phyloP scores from a whole-genome alignment of 2,888 invertebrate genomes.

The Phasia obesa region DNA sequence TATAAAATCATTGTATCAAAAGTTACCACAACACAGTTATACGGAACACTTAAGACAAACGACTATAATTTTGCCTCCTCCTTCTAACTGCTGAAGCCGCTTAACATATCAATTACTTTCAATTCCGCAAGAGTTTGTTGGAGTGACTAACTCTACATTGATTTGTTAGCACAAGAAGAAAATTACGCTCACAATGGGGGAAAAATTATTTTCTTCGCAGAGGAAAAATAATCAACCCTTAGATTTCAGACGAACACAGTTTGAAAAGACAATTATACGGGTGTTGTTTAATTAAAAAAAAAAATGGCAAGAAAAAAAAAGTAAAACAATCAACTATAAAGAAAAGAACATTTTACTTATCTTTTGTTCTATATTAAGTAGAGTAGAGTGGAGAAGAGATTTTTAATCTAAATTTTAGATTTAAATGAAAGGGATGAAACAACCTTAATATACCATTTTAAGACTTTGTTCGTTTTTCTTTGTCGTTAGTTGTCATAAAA shows the following conservation, averaged over 20 bases:
- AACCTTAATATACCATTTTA: slow-evolving; percentile 13
- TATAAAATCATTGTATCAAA: slow-evolving; percentile 56
- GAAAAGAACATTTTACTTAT: slow-evolving; percentile 34
- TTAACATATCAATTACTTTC: slow-evolving; percentile 53
- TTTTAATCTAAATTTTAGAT: slow-evolving; percentile 50
- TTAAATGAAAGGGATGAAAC: slow-evolving; percentile 15
- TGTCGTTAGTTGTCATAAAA: slow-evolving; percentile 18
- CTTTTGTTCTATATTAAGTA: slow-evolving; percentile 36
- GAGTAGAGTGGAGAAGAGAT: slow-evolving; percentile 28
- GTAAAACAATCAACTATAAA: slow-evolving; percentile 33
- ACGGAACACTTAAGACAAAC: slow-evolving; percentile 8
- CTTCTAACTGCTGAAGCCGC: neutral
- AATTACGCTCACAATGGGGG: slow-evolving; percentile 1
- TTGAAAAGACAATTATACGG: slow-evolving; percentile 61
- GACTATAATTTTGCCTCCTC: neutral
- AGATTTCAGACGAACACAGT: slow-evolving; percentile 5
- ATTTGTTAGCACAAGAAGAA: slow-evolving; percentile 23
- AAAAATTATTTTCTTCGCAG: slow-evolving; percentile 8
- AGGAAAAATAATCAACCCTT: slow-evolving; percentile 42
- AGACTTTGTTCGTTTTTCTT: slow-evolving; percentile 4
- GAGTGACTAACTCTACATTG: slow-evolving; percentile 12
- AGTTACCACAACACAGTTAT: slow-evolving; percentile 20
- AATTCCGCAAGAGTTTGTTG: slow-evolving; percentile 4
- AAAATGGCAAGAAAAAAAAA: slow-evolving; percentile 7
- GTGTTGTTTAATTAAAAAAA: slow-evolving; percentile 63